Evolutionary conservation across 1,140 invertebrate genomes (phyloP), one percentile per base, ranked within the genome.

Genomic region (Schlechtendalia chinensis): DNA sequence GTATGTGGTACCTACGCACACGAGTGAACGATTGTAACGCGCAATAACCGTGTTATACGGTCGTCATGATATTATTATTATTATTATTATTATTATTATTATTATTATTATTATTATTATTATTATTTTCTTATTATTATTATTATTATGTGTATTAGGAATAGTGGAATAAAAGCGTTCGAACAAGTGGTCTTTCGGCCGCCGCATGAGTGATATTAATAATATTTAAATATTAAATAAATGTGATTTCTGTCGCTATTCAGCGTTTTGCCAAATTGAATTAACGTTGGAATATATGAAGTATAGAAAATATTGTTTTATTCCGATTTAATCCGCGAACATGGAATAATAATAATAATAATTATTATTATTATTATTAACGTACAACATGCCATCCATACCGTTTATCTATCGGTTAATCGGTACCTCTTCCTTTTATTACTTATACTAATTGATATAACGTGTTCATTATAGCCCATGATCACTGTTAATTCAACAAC

Each of bases 341-440:
- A 74, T 10, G 4, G 14, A 74, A 39, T 24, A 56, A n/a, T 32
- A 74, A 32, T 1, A 56, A 74, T n/a, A 56, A 27, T 32, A 32
- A 22, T 12, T 24, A 32, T 32, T 32, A 45, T 45, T n/a, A 32
- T 29, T 53, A 14, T 16, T 56, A 56, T n/a, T 74, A 54, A 54
- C 32, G 17, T 56, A 54, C 19, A 39, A 39, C 27, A 56, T 50
- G 16, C 50, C 17, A 54, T 39, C n/a, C n/a, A n/a, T n/a, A n/a
- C n/a, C n/a, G n/a, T n/a, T n/a, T n/a, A n/a, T n/a, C n/a, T n/a
- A 14, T 17, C 22, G 14, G 6, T 29, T 45, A 59, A 77, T 77
- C 74, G n/a, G 56, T 45, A 77, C 74, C 74, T 77, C 74, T 77
- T 77, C 32, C 56, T 56, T 32, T 74, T 56, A 56, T 74, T 56